Evolutionary conservation across 2,797 vertebrate genomes (phyloP).

Genomic region (Enteromius radiatus): DNA sequence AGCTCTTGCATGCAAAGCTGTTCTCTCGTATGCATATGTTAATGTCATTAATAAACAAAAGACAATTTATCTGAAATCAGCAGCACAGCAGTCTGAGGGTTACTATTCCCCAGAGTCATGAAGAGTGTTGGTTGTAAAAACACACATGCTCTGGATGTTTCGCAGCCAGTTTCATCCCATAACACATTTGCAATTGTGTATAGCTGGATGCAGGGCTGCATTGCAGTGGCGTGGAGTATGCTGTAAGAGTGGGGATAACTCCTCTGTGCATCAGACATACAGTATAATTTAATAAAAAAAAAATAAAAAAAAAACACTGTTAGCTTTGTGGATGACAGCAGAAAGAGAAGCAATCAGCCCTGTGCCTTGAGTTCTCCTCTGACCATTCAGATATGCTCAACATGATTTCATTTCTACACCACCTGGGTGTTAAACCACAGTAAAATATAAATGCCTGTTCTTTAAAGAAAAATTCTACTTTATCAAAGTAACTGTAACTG

Average conservation of each 20-base stretch:
- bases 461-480: neutral
- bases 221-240: neutral
- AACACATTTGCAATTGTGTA: neutral
- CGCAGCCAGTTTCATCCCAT: neutral
- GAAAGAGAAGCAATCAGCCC: slow-evolving; percentile 43
- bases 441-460: neutral
- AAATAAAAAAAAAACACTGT: neutral
- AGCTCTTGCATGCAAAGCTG: slow-evolving; percentile 44
- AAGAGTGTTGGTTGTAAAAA: neutral
- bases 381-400: slow-evolving; percentile 44
- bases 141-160: neutral
- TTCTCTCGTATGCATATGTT: slow-evolving; percentile 61
- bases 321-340: slow-evolving; percentile 29
- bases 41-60: slow-evolving; percentile 3
- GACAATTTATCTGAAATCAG: neutral
- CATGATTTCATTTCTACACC: slow-evolving; percentile 42
- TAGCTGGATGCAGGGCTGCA: neutral
- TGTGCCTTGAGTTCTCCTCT: slow-evolving; percentile 23
- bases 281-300: neutral
- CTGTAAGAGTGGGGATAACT: neutral
- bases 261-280: neutral
- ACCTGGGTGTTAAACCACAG: neutral
- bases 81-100: neutral
- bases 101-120: neutral
- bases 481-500: neutral